Percentiles rank a stretch among this genome's conserved stretches.
These are phyloP conservation scores for Equus przewalskii DNA, from an alignment of 2,113 vertebrate species.

Conservation along the genomic window DNA sequence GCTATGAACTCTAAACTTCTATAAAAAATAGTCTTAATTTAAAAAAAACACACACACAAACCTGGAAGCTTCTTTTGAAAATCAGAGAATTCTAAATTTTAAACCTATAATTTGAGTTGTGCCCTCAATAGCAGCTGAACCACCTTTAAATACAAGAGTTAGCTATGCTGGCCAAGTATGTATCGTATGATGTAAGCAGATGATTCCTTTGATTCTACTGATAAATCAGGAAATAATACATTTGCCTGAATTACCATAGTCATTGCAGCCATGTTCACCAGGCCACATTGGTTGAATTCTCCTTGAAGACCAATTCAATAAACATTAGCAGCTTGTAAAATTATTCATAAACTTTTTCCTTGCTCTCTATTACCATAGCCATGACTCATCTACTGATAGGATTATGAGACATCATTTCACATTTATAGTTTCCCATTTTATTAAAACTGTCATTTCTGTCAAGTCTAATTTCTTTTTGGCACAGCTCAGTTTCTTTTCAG, in stretches of 20 bases:
- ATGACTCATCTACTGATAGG: not conserved
- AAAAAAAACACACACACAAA: not conserved
- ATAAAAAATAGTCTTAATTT: not conserved
- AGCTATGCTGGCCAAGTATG: not conserved
- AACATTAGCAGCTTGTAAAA: not conserved
- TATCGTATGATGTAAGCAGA: not conserved
- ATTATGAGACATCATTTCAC: not conserved
- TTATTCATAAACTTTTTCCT: not conserved
- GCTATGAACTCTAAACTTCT: not conserved
- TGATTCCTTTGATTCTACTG: not conserved
- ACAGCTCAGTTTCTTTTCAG: conserved; percentile 17
- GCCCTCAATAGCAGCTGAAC: not conserved
- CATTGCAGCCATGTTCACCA: not conserved
- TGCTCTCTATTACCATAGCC: not conserved
- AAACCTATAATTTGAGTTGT: not conserved
- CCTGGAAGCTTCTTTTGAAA: not conserved
- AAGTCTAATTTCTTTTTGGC: conserved; percentile 19
- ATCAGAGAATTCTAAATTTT: not conserved
- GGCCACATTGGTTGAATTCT: not conserved
- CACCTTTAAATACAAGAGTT: not conserved
- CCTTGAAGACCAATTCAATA: not conserved
- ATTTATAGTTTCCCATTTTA: conserved; percentile 30
- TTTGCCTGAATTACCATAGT: not conserved
- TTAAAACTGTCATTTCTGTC: conserved; percentile 39
- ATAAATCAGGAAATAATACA: not conserved